These are phyloP conservation scores for Solenopsis fugax DNA, from an alignment of 1,140 invertebrate genomes.

Conservation along the genomic window DNA sequence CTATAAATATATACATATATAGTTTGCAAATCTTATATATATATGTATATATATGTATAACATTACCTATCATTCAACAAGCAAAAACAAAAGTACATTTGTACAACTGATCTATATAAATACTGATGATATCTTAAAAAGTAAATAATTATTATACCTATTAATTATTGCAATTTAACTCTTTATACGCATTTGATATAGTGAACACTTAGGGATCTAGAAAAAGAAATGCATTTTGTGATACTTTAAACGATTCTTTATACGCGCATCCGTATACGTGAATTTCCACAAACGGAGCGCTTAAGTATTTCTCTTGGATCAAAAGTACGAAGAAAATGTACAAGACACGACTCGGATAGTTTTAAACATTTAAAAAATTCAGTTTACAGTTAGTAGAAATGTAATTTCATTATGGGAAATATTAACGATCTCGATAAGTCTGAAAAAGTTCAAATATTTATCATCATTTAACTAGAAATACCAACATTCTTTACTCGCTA, in stretches of 20 bases:
- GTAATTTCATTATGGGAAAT: not conserved
- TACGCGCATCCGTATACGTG: not conserved
- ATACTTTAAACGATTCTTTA: not conserved
- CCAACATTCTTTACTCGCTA: no score
- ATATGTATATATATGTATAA: not conserved
- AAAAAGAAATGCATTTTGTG: slow-evolving; percentile 38
- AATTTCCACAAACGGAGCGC: not conserved
- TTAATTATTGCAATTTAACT: slow-evolving; percentile 58
- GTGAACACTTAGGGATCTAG: slow-evolving; percentile 46
- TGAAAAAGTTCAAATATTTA: not conserved
- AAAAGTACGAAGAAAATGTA: not conserved
- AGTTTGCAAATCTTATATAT: not conserved
- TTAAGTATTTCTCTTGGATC: not conserved
- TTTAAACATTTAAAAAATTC: not conserved
- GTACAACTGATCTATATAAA: slow-evolving; percentile 47
- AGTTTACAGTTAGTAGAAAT: not conserved
- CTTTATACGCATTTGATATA: slow-evolving; percentile 34
- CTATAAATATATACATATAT: not conserved
- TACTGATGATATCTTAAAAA: slow-evolving; percentile 27
- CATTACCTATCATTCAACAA: not conserved
- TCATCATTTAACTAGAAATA: not conserved
- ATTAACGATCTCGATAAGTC: not conserved
- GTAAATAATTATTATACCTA: slow-evolving; percentile 61
- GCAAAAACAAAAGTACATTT: slow-evolving; percentile 7
- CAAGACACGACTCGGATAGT: not conserved